Base-by-base conservation (phyloP, 2,888 invertebrate species). In the Philaethria dido region DNA sequence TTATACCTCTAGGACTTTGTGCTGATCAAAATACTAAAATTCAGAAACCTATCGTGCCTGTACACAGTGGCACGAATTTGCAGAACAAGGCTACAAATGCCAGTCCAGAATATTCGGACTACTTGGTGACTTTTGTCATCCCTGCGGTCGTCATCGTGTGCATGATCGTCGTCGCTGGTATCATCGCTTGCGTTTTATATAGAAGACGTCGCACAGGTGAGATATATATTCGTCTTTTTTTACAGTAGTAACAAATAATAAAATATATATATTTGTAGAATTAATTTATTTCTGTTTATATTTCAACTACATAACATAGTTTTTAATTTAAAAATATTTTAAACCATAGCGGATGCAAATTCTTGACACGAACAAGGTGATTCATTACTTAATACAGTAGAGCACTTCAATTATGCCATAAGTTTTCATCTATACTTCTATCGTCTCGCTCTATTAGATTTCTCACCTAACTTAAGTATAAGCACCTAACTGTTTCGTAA, bases 131-230 rank as follows among this genome's bases (percentile, higher is more conserved):
- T 11, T 98, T 97, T 73, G 95, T 99, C 47, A 94, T 99, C 67
- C 98, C 99, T 0, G 97, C 97, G 0, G 94, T 97, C 14, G 96
- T 98, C 36, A 97, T 99, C 68, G 94, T 97, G 0, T 95, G 96
- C 20, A 98, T 99, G 96, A 93, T 99, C 45, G 86, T 98, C 14
- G 91, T 99, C 52, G 98, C 98, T 0, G 95, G 97, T 0, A 93
- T 98, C 64, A 95, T 98, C 64, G 98, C 98, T 0, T 97, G 98
- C 80, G 94, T 98, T 63, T 90, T 99, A 60, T 98, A 98, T 82
- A 94, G 97, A 75, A 94, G 96, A 77, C 94, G 97, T 73, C 94
- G 96, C 74, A 96, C 96, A 62, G 98, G 98, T 72, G 96, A 97
- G 73, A 44, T 22, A 3, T 44, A 8, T 20, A 39, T 55, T 0